Percentiles rank a stretch among this genome's conserved stretches.
Evolutionary conservation across 2,113 vertebrate species (phyloP).

Genomic region (Pangasianodon gigas): DNA sequence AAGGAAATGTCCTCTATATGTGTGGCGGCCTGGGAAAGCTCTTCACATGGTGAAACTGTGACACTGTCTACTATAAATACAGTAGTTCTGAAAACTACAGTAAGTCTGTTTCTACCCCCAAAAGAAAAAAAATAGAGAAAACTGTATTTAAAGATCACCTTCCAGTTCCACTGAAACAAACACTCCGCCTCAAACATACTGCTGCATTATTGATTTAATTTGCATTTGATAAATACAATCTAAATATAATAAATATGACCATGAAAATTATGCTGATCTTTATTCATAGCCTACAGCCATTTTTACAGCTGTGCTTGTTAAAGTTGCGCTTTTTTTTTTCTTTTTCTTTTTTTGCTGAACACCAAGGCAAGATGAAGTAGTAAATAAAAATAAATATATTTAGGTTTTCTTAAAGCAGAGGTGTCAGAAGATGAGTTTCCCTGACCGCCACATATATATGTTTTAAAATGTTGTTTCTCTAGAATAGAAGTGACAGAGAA

Average conservation of each 20-base stretch:
- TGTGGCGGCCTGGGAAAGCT: background rate
- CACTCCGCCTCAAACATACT: background rate
- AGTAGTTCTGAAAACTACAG: background rate
- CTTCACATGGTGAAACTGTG: background rate
- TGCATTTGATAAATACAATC: background rate
- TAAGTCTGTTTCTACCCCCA: background rate
- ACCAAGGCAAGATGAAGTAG: background rate
- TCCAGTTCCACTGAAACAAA: background rate
- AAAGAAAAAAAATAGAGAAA: background rate
- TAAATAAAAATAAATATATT: background rate
- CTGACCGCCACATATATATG: background rate
- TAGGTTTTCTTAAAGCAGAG: background rate
- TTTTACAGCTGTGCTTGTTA: background rate
- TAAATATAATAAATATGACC: background rate
- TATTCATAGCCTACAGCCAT: background rate
- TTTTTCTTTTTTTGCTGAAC: background rate
- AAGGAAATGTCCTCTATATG: background rate
- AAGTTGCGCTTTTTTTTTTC: background rate
- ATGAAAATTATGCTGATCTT: background rate
- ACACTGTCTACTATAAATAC: background rate
- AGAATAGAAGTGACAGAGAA: background rate
- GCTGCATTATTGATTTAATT: background rate
- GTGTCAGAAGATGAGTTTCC: background rate
- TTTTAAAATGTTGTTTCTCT: background rate
- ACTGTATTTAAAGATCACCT: background rate